Evolutionary conservation across 2,113 vertebrate species (phyloP), one percentile per base, ranked within the genome.

Genomic region (Toxostoma redivivum): DNA sequence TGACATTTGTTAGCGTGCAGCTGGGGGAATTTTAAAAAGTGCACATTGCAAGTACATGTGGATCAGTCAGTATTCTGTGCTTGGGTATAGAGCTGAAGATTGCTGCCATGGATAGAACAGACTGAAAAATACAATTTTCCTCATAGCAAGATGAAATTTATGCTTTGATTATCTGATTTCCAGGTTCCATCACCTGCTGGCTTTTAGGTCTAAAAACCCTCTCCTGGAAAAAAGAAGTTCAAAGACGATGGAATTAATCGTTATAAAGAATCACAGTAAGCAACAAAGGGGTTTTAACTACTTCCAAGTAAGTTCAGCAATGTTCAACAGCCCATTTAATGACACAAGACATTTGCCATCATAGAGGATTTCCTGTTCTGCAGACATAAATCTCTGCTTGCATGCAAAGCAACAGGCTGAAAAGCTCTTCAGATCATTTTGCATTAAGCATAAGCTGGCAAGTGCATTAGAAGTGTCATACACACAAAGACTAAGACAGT

Each of bases 311-410:
- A 74, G 77, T 92, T 90, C 76, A 87, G 77, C 71, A 66, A 74
- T 66, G 89, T 77, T 97, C 88, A 97, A 96, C 80, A 94, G 83
- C 58, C 94, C 93, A 42, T 96, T 93, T 96, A 97, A 96, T 42
- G 77, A 90, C 67, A 50, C 28, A 28, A 93, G 82, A n/a, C 35
- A 1, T 77, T 94, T 88, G 62, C 82, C 64, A 27, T 90, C 78
- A 37, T 11, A 42, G 82, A 27, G 45, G 77, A 88, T 90, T 95
- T 97, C 88, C 90, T 86, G 71, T 95, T 90, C 82, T 73, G 58
- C 88, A 83, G 88, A 48, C 71, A 70, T 62, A 83, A 94, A 94
- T 81, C 58, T 81, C 57, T 2, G 1, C 42, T 90, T 73, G 54
- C 7, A 2, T 82, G 79, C 42, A 58, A 82, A 83, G 56, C 1